Conservation (phyloP, 2,113 vertebrate genomes). For the Paedocypris sp. region DNA sequence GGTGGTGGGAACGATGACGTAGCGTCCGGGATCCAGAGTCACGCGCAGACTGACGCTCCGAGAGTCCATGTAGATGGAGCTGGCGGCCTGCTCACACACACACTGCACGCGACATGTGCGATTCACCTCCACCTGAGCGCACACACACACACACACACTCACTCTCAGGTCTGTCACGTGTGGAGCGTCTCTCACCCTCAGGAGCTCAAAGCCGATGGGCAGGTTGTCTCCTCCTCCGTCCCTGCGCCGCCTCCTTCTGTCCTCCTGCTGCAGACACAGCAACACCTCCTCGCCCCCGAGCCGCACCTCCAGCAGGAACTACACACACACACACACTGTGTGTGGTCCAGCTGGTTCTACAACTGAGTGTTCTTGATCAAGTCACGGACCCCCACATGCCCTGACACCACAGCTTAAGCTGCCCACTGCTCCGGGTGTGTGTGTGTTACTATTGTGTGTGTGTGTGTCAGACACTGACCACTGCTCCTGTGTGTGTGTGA, state of each 20-base stretch:
- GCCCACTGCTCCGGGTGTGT: too few species aligned
- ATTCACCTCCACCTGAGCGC: constrained; percentile 64
- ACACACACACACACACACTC: not conserved
- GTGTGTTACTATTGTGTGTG: too few species aligned
- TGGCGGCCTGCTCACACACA: constrained; percentile 57
- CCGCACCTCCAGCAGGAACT: constrained; percentile 35
- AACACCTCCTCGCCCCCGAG: constrained; percentile 66
- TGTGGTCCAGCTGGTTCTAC: too few species aligned
- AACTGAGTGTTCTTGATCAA: too few species aligned
- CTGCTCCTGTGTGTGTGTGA: too few species aligned
- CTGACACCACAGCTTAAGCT: too few species aligned
- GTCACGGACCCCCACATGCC: too few species aligned
- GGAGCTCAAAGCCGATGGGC: constrained; percentile 69
- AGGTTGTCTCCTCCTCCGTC: constrained; percentile 65
- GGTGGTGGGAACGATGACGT: constrained; percentile 65
- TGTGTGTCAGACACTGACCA: too few species aligned
- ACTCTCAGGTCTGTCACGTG: not conserved
- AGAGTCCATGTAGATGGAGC: constrained; percentile 70
- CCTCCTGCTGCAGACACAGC: constrained; percentile 70
- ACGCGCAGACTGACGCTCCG: constrained; percentile 61
- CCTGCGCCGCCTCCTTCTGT: constrained; percentile 56
- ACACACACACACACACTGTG: not conserved
- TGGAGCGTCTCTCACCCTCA: constrained; percentile 50
- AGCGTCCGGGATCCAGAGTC: constrained; percentile 51
- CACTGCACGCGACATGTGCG: constrained; percentile 60